Conservation (phyloP, 2,797 vertebrate genomes). For the Crax fasciolata region DNA sequence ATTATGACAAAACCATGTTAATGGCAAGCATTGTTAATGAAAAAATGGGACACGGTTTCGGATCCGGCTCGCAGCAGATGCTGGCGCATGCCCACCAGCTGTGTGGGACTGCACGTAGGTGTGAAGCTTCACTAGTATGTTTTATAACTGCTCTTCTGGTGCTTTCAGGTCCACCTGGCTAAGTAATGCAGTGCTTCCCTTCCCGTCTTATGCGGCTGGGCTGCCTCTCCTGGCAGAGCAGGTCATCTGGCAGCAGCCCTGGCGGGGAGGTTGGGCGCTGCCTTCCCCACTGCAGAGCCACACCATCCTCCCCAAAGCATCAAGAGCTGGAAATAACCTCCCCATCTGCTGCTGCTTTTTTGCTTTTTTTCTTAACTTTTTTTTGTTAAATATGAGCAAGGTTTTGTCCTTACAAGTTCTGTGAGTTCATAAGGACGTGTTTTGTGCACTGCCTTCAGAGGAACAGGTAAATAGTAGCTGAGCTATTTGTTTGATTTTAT, state of each 20-base stretch:
- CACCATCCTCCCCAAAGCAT: not conserved
- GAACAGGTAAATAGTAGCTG: slow-evolving; percentile 47
- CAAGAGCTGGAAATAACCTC: not conserved
- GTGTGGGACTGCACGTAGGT: rapidly evolving
- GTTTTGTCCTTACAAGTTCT: not conserved
- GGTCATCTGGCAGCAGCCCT: rapidly evolving
- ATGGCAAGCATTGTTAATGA: not conserved
- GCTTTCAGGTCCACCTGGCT: not conserved
- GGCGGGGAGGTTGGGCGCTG: not conserved
- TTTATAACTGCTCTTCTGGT: not conserved
- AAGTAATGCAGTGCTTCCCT: not conserved
- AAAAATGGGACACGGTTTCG: not conserved
- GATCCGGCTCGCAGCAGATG: not conserved
- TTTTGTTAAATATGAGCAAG: not conserved
- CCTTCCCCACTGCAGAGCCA: not conserved
- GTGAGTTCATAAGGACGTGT: not conserved
- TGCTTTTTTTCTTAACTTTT: not conserved
- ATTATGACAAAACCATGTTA: not conserved
- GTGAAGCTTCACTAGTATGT: not conserved
- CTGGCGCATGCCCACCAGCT: not conserved
- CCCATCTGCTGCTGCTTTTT: not conserved
- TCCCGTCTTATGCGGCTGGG: not conserved
- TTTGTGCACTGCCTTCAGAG: not conserved
- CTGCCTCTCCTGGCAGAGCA: not conserved
- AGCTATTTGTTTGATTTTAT: slow-evolving; percentile 47